Evolutionary conservation across 2,888 invertebrate genomes (phyloP), one percentile per base, ranked within the genome.

Genomic region (Halictus ligatus): DNA sequence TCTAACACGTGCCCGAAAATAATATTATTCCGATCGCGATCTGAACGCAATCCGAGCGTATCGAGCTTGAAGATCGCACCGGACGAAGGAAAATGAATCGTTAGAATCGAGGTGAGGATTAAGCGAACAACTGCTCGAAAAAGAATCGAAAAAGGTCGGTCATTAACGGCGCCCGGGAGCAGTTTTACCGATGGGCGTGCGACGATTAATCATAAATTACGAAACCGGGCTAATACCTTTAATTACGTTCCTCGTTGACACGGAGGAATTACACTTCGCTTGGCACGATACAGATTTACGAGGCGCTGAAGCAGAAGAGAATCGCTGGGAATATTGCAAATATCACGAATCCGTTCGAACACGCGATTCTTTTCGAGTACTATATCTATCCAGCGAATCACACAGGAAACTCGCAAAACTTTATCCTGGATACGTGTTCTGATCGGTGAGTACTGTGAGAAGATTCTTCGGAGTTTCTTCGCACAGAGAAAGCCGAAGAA

Each of bases 201-300:
- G 54, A 58, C 74, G 84, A 88, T 89, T 89, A 88, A 89, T 89
- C 88, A 54, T 43, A 71, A 78, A 78, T 89, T 89, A 48, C 84
- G 84, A 86, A 90, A 89, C 58, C 21, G 18, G 85, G 79, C 81
- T 90, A 85, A 90, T 90, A 89, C 90, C 84, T 90, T 90, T 88
- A 89, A 89, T 88, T 86, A 90, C 13, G 35, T 78, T 72, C 54
- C 69, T 15, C 74, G 77, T 71, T 81, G 86, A 88, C 80, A 78
- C 58, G 78, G 50, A 76, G 48, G 85, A 80, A 83, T 77, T 80
- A 89, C 86, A 81, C 81, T 80, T 81, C 40, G 82, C 18, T 69
- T 21, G 78, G 50, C 67, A 72, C 80, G 69, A 64, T 86, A 46
- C 25, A n/a, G 43, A 80, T 83, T 86, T 80, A 80, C 83, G 73